Base-by-base conservation (phyloP, 92 coral and sea anemone species). In the Zoanthus sociatus region DNA sequence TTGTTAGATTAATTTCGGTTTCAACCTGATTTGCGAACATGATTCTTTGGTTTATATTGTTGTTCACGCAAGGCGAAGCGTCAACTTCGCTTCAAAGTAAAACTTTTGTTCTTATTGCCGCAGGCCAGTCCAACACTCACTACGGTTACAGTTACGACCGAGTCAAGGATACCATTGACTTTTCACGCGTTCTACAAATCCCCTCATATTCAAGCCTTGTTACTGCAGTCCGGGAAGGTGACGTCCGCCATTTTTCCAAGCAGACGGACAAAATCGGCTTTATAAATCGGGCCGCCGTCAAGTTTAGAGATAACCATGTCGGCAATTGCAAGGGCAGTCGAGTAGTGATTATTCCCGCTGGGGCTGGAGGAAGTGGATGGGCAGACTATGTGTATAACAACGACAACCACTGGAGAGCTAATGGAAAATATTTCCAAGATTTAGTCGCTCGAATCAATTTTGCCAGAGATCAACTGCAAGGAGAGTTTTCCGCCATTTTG, bases 41-140 rank as follows among this genome's bases (percentile, higher is more conserved):
- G 79, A 8, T 76, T 11, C 21, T 76, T 7, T 26, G 50, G 44
- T 31, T 76, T 16, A 6, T 76, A 4, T 76, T 76, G 63, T 7
- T 76, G 61, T 50, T 30, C 61, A 21, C 79, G 9, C 61, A 69
- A 69, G 3, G 26, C 11, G 61, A 50, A 18, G 56, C 61, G 50
- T 76, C 37, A 12, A 30, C n/a, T 4, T 76, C 79, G 17, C 79
- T 47, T 10, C 79, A 47, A 48, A 76, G n/a, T 61, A 76, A 16
- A 20, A 76, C 79, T 51, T 76, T 76, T 76, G 37, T 76, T 45
- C 79, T 76, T 20, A 50, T 76, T 30, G 79, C 14, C 6, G 79
- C 79, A 50, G 79, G 79, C 3, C 79, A 76, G 71, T 79, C 84
- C 18, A 79, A 79, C 74, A 79, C 84, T 15, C 33, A 79, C 73